Conservation (phyloP, 2,113 vertebrate genomes). For the Atrichornis clamosus region DNA sequence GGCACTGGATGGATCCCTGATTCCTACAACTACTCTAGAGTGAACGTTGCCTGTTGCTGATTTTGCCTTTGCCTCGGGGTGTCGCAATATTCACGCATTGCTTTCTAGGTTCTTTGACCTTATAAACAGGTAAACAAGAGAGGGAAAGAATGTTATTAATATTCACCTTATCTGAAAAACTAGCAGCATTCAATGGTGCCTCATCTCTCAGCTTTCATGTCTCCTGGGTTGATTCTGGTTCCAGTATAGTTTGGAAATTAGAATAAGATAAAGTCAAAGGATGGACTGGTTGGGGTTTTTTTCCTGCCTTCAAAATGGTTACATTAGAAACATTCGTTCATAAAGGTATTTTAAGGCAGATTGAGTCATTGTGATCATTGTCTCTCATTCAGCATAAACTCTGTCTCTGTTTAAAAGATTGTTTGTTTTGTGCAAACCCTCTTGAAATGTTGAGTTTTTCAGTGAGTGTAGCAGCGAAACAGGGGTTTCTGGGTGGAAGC, state of each 20-base stretch:
- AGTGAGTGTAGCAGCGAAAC: background rate
- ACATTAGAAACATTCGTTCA: background rate
- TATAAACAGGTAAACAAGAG: background rate
- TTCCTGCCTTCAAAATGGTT: background rate
- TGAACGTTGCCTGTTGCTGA: conserved; percentile 46
- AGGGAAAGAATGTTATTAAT: background rate
- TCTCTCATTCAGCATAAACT: background rate
- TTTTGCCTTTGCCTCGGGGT: background rate
- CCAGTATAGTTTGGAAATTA: background rate
- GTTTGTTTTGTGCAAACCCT: background rate
- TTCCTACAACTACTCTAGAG: background rate
- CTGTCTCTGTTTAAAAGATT: background rate
- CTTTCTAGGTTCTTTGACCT: conserved; percentile 30
- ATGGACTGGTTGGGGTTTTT: background rate
- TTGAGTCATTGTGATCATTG: background rate
- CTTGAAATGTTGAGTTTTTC: background rate
- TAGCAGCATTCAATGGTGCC: background rate
- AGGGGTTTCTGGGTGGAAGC: background rate
- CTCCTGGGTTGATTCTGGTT: background rate
- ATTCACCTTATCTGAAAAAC: background rate
- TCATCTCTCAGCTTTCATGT: background rate
- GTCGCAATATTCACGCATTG: background rate
- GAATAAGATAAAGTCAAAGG: background rate
- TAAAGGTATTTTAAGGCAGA: background rate
- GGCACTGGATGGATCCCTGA: background rate